phyloP scores from a whole-genome alignment of 2,888 invertebrate species.

The Andrena flavipes region DNA sequence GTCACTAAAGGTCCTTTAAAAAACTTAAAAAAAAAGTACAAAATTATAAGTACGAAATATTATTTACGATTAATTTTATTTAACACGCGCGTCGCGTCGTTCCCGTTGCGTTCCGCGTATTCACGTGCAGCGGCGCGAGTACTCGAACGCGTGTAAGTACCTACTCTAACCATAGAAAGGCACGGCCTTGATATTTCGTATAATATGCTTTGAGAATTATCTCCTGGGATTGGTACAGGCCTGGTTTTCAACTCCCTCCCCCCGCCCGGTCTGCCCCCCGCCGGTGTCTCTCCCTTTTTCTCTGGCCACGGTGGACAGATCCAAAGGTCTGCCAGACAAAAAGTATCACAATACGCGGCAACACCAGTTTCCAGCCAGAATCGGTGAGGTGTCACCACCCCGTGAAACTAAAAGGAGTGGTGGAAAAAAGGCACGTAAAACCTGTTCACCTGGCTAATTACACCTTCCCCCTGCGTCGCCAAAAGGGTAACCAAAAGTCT shows the following conservation, averaged over 20 bases:
- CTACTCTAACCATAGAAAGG: slow-evolving; percentile 76
- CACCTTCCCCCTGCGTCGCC: slow-evolving; percentile 8
- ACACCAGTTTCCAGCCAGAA: slow-evolving; percentile 10
- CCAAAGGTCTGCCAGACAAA: slow-evolving; percentile 55
- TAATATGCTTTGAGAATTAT: slow-evolving; percentile 80
- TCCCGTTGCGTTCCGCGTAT: slow-evolving; percentile 32
- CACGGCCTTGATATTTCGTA: slow-evolving; percentile 81
- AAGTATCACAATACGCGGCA: slow-evolving; percentile 55
- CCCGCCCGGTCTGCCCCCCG: slow-evolving; percentile 19
- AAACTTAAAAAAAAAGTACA: too few relatives aligned
- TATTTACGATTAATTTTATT: slow-evolving; percentile 23
- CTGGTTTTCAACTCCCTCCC: slow-evolving; percentile 65
- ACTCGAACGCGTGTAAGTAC: slow-evolving; percentile 30
- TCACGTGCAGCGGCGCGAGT: slow-evolving; percentile 52
- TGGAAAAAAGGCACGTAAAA: slow-evolving; percentile 32
- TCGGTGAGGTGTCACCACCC: slow-evolving; percentile 39
- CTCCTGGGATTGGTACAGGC: slow-evolving; percentile 69
- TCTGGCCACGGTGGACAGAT: slow-evolving; percentile 44
- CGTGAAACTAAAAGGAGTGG: slow-evolving; percentile 44
- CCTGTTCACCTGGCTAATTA: slow-evolving; percentile 59
- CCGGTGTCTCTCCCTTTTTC: slow-evolving; percentile 19
- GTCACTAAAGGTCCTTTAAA: too few relatives aligned
- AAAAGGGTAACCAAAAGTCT: slow-evolving; percentile 38
- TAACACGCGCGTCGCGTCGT: slow-evolving; percentile 12
- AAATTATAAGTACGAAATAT: too few relatives aligned